Conservation (phyloP, 2,113 vertebrate genomes). For the Corydoras maculifer region DNA sequence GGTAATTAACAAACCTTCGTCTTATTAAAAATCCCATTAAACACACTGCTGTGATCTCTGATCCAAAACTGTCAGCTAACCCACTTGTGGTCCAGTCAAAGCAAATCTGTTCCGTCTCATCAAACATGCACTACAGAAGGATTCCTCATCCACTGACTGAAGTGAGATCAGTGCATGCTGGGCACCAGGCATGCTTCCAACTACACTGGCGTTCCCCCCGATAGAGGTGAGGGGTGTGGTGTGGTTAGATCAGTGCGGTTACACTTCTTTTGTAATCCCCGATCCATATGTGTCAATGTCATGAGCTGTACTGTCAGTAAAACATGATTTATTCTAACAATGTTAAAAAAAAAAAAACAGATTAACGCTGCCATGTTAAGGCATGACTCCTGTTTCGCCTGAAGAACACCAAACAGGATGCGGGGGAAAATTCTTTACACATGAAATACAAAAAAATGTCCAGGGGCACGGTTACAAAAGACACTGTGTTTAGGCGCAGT, state of each 20-base stretch:
- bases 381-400: slow-evolving; percentile 2
- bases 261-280: background rate
- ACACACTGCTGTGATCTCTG: slow-evolving; percentile 4
- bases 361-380: slow-evolving; percentile 3
- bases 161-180: background rate
- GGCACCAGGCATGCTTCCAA: slow-evolving; percentile 38
- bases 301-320: background rate
- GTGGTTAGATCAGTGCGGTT: background rate
- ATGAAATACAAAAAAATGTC: slow-evolving; percentile 6
- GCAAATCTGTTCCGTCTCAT: slow-evolving; percentile 37
- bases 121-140: slow-evolving; percentile 10
- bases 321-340: slow-evolving; percentile 10
- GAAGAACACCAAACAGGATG: slow-evolving; percentile 8
- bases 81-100: slow-evolving; percentile 21
- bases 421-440: slow-evolving; percentile 2
- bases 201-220: slow-evolving; percentile 12
- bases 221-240: slow-evolving; percentile 1
- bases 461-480: background rate
- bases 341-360: background rate
- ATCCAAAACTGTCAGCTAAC: slow-evolving; percentile 26
- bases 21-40: slow-evolving; percentile 28
- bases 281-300: background rate
- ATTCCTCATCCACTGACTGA: slow-evolving; percentile 20
- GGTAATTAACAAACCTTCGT: background rate
- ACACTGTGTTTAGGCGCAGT: slow-evolving; percentile 15